phyloP scores from a whole-genome alignment of 2,888 invertebrate species.

The Drosophila lacicola region DNA sequence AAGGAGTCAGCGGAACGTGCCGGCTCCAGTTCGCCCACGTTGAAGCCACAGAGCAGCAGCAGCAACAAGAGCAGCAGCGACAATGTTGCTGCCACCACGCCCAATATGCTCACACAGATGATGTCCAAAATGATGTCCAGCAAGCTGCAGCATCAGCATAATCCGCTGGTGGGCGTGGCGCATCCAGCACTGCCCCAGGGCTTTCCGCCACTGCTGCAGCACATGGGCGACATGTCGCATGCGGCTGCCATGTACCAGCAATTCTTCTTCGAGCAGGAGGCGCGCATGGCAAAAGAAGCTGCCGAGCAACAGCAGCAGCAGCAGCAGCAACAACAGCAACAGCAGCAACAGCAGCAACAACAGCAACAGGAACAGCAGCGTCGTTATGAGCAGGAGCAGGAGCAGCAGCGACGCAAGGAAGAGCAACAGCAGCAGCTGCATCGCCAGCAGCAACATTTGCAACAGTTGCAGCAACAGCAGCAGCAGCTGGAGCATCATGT shows the following conservation, averaged over 20 bases:
- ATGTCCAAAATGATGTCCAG: slow-evolving; percentile 89
- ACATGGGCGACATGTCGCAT: slow-evolving; percentile 87
- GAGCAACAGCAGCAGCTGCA: slow-evolving; percentile 85
- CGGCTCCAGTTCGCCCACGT: slow-evolving; percentile 71
- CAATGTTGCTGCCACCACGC: slow-evolving; percentile 75
- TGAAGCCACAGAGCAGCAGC: slow-evolving; percentile 55
- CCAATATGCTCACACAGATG: slow-evolving; percentile 88
- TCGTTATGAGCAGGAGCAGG: slow-evolving; percentile 87
- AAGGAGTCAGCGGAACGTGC: slow-evolving; percentile 69
- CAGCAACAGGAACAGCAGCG: slow-evolving; percentile 86
- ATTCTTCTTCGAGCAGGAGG: slow-evolving; percentile 92
- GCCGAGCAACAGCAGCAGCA: slow-evolving; percentile 87
- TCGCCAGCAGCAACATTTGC: slow-evolving; percentile 85
- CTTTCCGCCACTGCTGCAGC: slow-evolving; percentile 87
- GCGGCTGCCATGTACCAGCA: slow-evolving; percentile 92
- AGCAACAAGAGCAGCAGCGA: slow-evolving; percentile 58
- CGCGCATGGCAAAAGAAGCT: slow-evolving; percentile 89
- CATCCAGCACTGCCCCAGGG: slow-evolving; percentile 87
- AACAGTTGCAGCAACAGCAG: slow-evolving; percentile 86
- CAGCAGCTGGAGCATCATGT: slow-evolving; percentile 72
- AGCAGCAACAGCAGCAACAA: slow-evolving; percentile 85
- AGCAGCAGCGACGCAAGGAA: slow-evolving; percentile 84
- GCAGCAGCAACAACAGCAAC: slow-evolving; percentile 86
- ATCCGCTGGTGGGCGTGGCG: slow-evolving; percentile 84
- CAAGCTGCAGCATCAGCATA: slow-evolving; percentile 86